Evolutionary conservation across 2,888 invertebrate genomes (phyloP), one percentile per base, ranked within the genome.

Genomic region (Apomyelois bistriatella): DNA sequence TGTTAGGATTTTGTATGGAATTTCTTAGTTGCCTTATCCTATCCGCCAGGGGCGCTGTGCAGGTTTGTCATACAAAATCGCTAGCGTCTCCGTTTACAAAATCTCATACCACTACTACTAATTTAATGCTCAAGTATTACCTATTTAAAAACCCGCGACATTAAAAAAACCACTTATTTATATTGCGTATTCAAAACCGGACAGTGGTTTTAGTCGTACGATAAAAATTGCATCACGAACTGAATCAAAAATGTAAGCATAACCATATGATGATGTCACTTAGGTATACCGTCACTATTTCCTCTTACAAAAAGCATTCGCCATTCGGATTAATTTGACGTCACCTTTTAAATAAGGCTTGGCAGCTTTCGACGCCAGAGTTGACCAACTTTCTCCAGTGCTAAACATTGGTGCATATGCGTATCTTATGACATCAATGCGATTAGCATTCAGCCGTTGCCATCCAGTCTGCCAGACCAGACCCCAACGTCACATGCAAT

Each of bases 361-460:
- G 28, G 7, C 32, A 8, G 17, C 22, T 51, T 35, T 53, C 46
- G 66, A 54, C 57, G 64, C 66, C 59, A 61, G 56, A 55, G 53
- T 51, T 55, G 48, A 47, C 56, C 59, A 58, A 64, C 65, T 68
- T 70, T 69, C 66, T 62, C 61, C 35, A 22, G 8, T n/a, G 9
- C 52, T 64, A 60, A 58, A 53, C 61, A 60, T 59, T 59, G 53
- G 52, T 42, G 53, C 40, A n/a, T 62, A 61, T 60, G 54, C 56
- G 54, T 66, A 57, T 64, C 59, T 65, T 63, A 65, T 66, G 62
- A 56, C 53, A 54, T 56, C 53, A 32, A 46, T 51, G 46, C 61
- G 61, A 73, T 81, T 72, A 76, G 66, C 65, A 74, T 78, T 70
- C 72, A 57, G 58, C 55, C 22, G 66, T 61, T 68, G 72, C 67